Percentiles rank a stretch among this genome's conserved stretches.
Conservation (phyloP, 2,888 invertebrate genomes). For the Plusia festucae region DNA sequence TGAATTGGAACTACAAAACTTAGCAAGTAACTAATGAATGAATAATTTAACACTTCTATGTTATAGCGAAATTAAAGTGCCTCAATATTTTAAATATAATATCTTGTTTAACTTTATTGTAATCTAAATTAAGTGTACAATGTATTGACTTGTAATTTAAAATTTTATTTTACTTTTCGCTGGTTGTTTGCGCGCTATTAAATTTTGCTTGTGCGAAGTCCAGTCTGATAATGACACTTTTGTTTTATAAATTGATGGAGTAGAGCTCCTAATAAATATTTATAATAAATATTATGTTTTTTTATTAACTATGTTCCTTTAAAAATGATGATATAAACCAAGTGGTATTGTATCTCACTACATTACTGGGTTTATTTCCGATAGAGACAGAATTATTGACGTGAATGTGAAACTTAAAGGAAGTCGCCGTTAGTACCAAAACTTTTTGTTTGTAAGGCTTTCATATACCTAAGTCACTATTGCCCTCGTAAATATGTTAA, state of each 20-base stretch:
- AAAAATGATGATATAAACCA: too few relatives aligned
- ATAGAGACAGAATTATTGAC: too few relatives aligned
- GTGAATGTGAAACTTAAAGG: too few relatives aligned
- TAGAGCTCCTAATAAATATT: constrained; percentile 78
- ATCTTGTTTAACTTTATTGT: constrained; percentile 33
- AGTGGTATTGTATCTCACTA: too few relatives aligned
- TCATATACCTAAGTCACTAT: too few relatives aligned
- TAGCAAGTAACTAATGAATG: constrained; percentile 39
- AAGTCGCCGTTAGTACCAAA: too few relatives aligned
- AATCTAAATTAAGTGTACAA: constrained; percentile 63
- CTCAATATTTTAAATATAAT: constrained; percentile 21
- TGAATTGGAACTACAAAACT: constrained; percentile 60
- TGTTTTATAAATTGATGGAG: constrained; percentile 67
- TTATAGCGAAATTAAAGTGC: constrained; percentile 45
- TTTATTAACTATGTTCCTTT: background rate
- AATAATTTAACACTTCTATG: constrained; percentile 28
- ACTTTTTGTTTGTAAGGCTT: too few relatives aligned
- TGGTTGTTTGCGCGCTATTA: constrained; percentile 48
- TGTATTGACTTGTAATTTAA: constrained; percentile 58
- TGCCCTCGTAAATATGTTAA: too few relatives aligned
- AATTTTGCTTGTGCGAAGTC: constrained; percentile 46
- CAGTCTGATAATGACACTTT: constrained; percentile 51
- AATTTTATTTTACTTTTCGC: constrained; percentile 41
- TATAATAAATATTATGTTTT: constrained; percentile 55
- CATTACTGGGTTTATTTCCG: too few relatives aligned